A percentile compares a stretch with the other conserved stretches of the same genome.
phyloP scores from a whole-genome alignment of 2,888 invertebrate species.

The Hymenopus coronatus region DNA sequence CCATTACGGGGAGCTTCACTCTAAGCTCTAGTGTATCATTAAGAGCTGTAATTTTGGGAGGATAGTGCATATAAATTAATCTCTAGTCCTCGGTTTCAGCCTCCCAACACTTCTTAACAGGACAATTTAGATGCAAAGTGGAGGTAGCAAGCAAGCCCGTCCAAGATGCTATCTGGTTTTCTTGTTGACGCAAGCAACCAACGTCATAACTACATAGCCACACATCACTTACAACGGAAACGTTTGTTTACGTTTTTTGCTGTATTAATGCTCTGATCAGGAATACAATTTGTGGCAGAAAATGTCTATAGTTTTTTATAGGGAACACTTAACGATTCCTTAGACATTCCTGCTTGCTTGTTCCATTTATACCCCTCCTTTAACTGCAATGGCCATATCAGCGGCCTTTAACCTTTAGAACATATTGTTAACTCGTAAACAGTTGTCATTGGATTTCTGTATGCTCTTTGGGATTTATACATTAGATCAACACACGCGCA shows the following conservation, averaged over 20 bases:
- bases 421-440: too few relatives aligned
- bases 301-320: not conserved
- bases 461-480: too few relatives aligned
- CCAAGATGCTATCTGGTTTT: not conserved
- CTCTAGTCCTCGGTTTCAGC: not conserved
- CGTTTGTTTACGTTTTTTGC: not conserved
- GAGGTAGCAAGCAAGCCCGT: not conserved
- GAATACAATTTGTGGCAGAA: not conserved
- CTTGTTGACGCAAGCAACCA: not conserved
- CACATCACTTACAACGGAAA: not conserved
- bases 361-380: too few relatives aligned
- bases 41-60: constrained; percentile 21
- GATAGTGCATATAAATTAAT: constrained; percentile 24
- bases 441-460: too few relatives aligned
- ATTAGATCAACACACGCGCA: too few relatives aligned
- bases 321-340: too few relatives aligned
- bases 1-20: not conserved
- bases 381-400: too few relatives aligned
- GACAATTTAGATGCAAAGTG: constrained; percentile 24
- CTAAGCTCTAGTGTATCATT: constrained; percentile 16
- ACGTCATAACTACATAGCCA: not conserved
- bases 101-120: not conserved
- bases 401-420: too few relatives aligned
- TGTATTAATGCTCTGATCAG: not conserved
- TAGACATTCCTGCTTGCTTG: too few relatives aligned